Conservation (phyloP, 2,797 vertebrate genomes). For the Molossus molossus region DNA sequence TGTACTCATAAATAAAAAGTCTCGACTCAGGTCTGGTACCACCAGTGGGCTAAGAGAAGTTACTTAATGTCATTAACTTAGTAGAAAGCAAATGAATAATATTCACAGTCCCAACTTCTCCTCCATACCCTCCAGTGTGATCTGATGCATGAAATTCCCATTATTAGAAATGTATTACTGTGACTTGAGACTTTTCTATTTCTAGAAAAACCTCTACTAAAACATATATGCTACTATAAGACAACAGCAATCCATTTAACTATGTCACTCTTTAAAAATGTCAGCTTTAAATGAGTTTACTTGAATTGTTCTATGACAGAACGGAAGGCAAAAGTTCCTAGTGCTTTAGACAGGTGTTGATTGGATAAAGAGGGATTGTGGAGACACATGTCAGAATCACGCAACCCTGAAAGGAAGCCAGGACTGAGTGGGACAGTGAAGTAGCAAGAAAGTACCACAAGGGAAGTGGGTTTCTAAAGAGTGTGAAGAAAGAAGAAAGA, state of each 20-base stretch:
- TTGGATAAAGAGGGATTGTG: background rate
- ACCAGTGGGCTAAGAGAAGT: background rate
- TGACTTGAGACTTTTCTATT: background rate
- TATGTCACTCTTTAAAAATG: conserved; percentile 6
- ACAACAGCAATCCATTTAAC: background rate
- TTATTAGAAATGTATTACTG: background rate
- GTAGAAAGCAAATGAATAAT: conserved; percentile 37
- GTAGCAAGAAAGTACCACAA: conserved; percentile 39
- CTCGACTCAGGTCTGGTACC: background rate
- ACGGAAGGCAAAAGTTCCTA: background rate
- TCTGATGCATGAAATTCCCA: background rate
- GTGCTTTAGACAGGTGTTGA: background rate
- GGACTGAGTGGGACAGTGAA: conserved; percentile 1
- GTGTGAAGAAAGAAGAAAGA: conserved; percentile 58
- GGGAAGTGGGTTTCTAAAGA: conserved; percentile 70
- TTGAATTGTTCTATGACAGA: background rate
- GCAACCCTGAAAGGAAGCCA: conserved; percentile 43
- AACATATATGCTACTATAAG: background rate
- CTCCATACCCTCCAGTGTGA: background rate
- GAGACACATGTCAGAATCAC: background rate
- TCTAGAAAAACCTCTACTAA: conserved; percentile 52
- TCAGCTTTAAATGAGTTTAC: background rate
- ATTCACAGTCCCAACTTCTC: background rate
- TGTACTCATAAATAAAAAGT: background rate
- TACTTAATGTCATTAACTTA: background rate